Evolutionary conservation across 2,888 invertebrate genomes (phyloP), one percentile per base, ranked within the genome.

Genomic region (Meganola albula): DNA sequence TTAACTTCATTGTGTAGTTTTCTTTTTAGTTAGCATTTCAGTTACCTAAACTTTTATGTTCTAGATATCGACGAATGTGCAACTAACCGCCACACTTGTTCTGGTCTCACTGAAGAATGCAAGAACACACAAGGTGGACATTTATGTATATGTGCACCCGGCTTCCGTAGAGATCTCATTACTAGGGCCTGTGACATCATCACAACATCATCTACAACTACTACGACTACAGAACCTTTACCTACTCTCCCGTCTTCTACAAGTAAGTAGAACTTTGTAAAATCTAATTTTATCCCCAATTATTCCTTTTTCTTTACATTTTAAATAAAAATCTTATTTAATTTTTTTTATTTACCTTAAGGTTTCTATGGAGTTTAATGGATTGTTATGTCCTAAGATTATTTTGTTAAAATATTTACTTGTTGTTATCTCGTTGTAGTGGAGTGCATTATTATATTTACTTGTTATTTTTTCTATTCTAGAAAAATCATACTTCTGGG

Each of bases 51-150:
- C 12, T 8, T 22, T 2, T 23, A 27, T 1, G 5, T 58, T 43
- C 55, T 74, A 94, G 95, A 95, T 64, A 88, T 94, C 34, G 91
- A 95, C 61, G 95, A 95, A 69, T 95, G 95, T 55, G 70, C 75
- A 1, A 88, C 88, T 18, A 88, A 88, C 22, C 69, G 74, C 2
- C 87, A 91, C 56, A 71, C 79, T 12, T 92, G 92, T 53, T 87
- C 82, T 0, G 70, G 74, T 0, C 62, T 80, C 1, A 80, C 87
- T 1, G 90, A 91, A 51, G 79, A 88, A 2, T 98, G 98, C 60
- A 88, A 91, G 12, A 98, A 98, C 69, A 91, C 93, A 0, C 92
- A 93, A 1, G 98, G 98, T 0, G 95, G 95, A 3, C 96, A 94
- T 66, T 74, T 87, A 4, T 96, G 96, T 63, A 89, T 89, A 20